Percentiles rank a stretch among this genome's conserved stretches.
phyloP scores from a whole-genome alignment of 2,888 invertebrate species.

The Monopis laevigella region DNA sequence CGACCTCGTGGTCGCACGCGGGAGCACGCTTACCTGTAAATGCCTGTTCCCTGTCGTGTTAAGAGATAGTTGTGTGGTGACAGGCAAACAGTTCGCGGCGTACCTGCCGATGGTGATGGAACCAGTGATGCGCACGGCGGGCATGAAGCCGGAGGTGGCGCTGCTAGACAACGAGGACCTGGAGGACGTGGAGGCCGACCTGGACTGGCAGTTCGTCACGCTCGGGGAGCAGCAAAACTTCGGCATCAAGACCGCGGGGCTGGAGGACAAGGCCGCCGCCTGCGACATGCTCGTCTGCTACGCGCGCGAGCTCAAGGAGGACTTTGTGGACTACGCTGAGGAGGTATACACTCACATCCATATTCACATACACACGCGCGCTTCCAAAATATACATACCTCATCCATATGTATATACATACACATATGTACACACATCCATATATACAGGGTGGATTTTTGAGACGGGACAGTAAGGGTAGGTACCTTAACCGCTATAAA shows the following conservation, averaged over 20 bases:
- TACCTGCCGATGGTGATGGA: conserved; percentile 96
- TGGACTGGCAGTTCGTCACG: conserved; percentile 95
- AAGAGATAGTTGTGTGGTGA: no score
- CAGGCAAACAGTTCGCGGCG: conserved; percentile 85
- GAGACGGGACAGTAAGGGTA: no score
- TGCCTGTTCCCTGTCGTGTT: no score
- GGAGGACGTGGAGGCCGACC: conserved; percentile 83
- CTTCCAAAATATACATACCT: no score
- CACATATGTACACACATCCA: no score
- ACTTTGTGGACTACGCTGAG: conserved; percentile 67
- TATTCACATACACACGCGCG: no score
- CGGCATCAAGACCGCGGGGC: conserved; percentile 89
- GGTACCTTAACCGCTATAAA: no score
- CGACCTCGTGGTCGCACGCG: no score
- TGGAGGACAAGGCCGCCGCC: conserved; percentile 96
- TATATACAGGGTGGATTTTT: no score
- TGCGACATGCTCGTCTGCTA: conserved; percentile 97
- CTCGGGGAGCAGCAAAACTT: conserved; percentile 95
- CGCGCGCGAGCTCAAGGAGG: conserved; percentile 91
- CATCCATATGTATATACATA: no score
- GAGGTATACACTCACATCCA: conserved; percentile 34
- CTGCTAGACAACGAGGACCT: conserved; percentile 87
- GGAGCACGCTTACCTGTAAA: no score
- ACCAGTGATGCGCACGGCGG: conserved; percentile 90
- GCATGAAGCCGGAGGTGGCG: conserved; percentile 93